Percentiles rank a stretch among this genome's conserved stretches.
phyloP scores from a whole-genome alignment of 2,113 vertebrate species.

The Chloropsis cyanopogon region DNA sequence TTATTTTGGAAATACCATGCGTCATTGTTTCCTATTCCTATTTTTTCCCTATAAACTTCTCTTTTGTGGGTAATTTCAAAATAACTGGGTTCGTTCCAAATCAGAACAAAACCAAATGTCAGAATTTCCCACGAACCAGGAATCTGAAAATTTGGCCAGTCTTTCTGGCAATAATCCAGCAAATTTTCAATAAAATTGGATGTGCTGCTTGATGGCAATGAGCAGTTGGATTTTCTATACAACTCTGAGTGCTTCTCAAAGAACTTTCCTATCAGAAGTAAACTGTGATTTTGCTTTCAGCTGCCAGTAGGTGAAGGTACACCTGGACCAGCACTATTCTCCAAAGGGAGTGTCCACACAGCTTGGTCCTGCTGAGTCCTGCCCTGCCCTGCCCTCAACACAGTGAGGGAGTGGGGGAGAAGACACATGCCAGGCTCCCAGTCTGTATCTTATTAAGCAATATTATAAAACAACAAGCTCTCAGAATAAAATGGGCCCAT shows the following conservation, averaged over 20 bases:
- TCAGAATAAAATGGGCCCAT: neutral
- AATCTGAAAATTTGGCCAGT: slow-evolving; percentile 17
- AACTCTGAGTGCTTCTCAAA: neutral
- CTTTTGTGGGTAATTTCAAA: slow-evolving; percentile 43
- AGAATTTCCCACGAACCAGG: slow-evolving; percentile 57
- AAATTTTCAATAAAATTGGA: neutral
- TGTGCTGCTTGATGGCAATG: neutral
- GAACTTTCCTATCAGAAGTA: neutral
- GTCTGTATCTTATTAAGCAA: neutral
- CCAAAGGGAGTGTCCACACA: neutral
- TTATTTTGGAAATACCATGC: slow-evolving; percentile 41
- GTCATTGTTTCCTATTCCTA: slow-evolving; percentile 61
- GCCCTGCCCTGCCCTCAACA: neutral
- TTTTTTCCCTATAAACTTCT: slow-evolving; percentile 29
- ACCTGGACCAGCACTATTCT: neutral
- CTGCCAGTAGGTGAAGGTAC: neutral
- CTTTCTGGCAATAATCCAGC: slow-evolving; percentile 19
- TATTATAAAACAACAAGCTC: neutral
- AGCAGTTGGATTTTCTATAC: neutral
- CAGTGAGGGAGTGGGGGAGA: neutral
- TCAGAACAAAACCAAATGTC: slow-evolving; percentile 43
- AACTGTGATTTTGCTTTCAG: neutral
- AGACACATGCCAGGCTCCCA: neutral
- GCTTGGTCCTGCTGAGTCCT: neutral
- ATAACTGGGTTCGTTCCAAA: slow-evolving; percentile 5